These are phyloP conservation scores for Cheilosia grossa DNA, from an alignment of 2,888 invertebrate species.

Conservation along the genomic window DNA sequence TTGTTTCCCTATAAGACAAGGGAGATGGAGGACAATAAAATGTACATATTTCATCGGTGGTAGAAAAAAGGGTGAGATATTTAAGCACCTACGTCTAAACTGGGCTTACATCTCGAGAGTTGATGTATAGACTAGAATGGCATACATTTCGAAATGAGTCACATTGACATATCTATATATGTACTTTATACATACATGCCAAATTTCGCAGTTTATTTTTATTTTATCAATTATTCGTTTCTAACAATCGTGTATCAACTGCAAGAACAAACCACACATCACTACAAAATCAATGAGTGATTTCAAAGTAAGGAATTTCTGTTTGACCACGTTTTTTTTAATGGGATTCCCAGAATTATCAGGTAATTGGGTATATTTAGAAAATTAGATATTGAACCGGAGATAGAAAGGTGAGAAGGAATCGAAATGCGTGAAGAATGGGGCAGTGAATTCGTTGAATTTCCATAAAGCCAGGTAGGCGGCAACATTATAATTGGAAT, in stretches of 20 bases:
- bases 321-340: slow-evolving; percentile 1
- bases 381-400: slow-evolving; percentile 56
- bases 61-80: slow-evolving; percentile 28
- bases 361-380: slow-evolving; percentile 64
- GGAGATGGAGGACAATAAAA: slow-evolving; percentile 28
- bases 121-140: background rate
- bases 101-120: slow-evolving; percentile 17
- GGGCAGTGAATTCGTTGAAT: slow-evolving; percentile 33
- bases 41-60: slow-evolving; percentile 23
- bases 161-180: background rate
- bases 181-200: background rate
- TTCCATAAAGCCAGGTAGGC: slow-evolving; percentile 26
- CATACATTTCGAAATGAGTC: slow-evolving; percentile 36
- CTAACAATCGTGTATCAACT: background rate
- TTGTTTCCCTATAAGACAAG: background rate
- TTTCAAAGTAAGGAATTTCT: slow-evolving; percentile 39
- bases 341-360: slow-evolving; percentile 52
- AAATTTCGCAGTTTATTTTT: slow-evolving; percentile 37
- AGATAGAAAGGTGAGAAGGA: slow-evolving; percentile 29
- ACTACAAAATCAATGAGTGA: slow-evolving; percentile 49
- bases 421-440: slow-evolving; percentile 31
- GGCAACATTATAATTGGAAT: slow-evolving; percentile 55
- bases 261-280: slow-evolving; percentile 15
- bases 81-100: slow-evolving; percentile 32
- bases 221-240: background rate